These are phyloP conservation scores for Tragelaphus oryx DNA, from an alignment of 2,797 vertebrate genomes.

Conservation along the genomic window DNA sequence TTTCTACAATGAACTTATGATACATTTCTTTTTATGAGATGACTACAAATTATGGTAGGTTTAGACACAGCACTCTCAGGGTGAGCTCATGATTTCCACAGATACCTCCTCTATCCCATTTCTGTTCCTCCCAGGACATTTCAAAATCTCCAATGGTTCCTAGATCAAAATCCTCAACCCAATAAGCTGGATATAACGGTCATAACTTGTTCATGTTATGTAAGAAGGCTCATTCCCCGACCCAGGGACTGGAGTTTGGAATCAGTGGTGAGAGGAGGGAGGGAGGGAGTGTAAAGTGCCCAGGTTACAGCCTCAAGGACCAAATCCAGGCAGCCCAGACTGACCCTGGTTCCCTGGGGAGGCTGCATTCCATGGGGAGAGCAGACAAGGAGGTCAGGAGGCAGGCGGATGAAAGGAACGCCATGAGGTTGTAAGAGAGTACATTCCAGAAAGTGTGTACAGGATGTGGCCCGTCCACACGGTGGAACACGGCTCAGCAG, in stretches of 20 bases:
- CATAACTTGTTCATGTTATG: not conserved
- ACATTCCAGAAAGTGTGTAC: not conserved
- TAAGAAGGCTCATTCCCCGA: not conserved
- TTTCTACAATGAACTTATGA: not conserved
- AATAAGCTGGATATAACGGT: not conserved
- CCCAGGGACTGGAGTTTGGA: not conserved
- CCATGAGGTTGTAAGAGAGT: not conserved
- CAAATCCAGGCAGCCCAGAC: not conserved
- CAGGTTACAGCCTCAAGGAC: not conserved
- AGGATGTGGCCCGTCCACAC: not conserved
- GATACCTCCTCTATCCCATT: not conserved
- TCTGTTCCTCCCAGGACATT: not conserved
- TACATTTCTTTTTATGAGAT: not conserved
- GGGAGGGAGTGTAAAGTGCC: not conserved
- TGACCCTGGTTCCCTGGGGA: not conserved
- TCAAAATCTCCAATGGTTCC: not conserved
- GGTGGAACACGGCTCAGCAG: not conserved
- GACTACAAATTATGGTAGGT: not conserved
- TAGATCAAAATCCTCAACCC: not conserved
- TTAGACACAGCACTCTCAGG: not conserved
- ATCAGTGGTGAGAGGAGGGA: not conserved
- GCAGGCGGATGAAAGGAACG: not conserved
- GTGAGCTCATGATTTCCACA: not conserved
- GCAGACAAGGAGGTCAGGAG: not conserved
- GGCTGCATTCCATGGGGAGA: not conserved